phyloP scores from a whole-genome alignment of 2,113 vertebrate species.

The Aptenodytes forsteri region DNA sequence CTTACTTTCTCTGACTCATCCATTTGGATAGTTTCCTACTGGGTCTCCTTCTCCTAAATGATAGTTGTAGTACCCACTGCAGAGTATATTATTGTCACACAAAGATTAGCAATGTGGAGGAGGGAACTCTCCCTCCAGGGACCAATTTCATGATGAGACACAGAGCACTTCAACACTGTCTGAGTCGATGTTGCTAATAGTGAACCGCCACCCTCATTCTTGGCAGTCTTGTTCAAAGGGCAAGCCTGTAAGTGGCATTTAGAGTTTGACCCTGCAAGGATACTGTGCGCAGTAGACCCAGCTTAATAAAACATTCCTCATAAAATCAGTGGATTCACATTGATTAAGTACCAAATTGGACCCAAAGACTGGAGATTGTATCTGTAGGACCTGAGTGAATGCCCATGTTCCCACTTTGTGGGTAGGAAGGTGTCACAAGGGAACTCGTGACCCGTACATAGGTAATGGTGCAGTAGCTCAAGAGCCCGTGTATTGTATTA shows the following conservation, averaged over 20 bases:
- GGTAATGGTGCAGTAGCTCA: neutral
- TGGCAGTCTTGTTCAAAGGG: neutral
- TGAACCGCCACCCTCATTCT: neutral
- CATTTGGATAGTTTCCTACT: neutral
- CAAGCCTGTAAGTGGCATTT: neutral
- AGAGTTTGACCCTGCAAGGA: neutral
- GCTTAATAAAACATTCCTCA: neutral
- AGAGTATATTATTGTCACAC: neutral
- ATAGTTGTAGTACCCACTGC: neutral
- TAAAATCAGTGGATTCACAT: neutral
- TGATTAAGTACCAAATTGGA: neutral
- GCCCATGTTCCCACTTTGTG: too few relatives aligned
- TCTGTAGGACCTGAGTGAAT: neutral
- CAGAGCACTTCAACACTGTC: neutral
- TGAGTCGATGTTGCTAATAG: accelerated
- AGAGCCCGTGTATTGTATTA: neutral
- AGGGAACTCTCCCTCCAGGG: neutral
- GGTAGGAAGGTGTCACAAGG: neutral
- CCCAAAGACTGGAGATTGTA: neutral
- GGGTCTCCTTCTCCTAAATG: neutral
- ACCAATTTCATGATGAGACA: neutral
- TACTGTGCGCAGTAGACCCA: accelerated
- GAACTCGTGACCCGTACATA: accelerated
- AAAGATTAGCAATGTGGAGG: neutral
- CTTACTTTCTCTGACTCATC: neutral